Conservation (phyloP, 2,888 invertebrate species). For the Itoplectis maculator region DNA sequence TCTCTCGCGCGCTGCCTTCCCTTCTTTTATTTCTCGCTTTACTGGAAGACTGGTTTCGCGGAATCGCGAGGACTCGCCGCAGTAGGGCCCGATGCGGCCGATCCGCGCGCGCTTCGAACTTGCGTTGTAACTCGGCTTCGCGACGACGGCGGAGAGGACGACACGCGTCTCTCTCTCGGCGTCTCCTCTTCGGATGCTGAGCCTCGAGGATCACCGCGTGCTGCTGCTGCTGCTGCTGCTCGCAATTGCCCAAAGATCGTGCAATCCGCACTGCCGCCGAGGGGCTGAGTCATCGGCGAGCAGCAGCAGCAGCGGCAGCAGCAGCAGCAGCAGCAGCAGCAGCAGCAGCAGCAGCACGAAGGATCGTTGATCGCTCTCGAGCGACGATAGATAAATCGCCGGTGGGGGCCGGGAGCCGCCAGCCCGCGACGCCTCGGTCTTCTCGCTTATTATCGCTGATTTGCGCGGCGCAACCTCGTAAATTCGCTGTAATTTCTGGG, state of each 20-base stretch:
- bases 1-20: constrained; percentile 6
- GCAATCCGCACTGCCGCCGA: too few species aligned
- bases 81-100: constrained; percentile 34
- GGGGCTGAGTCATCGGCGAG: constrained; percentile 27
- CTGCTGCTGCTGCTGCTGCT: too few species aligned
- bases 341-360: too few species aligned
- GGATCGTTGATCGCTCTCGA: constrained; percentile 13
- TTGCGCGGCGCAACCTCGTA: constrained; percentile 52
- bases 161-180: not conserved
- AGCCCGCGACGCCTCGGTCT: not conserved
- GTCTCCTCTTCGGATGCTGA: constrained; percentile 20
- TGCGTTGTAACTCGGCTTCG: too few species aligned
- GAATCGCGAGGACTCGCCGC: constrained; percentile 63
- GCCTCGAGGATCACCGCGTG: constrained; percentile 7
- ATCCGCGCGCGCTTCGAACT: too few species aligned
- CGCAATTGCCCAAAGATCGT: constrained; percentile 44
- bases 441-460: constrained; percentile 53
- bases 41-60: constrained; percentile 69
- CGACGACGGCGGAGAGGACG: not conserved
- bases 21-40: constrained; percentile 65
- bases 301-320: too few species aligned
- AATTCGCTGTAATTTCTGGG: constrained; percentile 60
- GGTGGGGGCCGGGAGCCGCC: not conserved
- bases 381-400: constrained; percentile 26
- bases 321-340: too few species aligned